Percentiles rank a stretch among this genome's conserved stretches.
phyloP scores from a whole-genome alignment of 2,888 invertebrate genomes.

The Phyllotreta cruciferae region DNA sequence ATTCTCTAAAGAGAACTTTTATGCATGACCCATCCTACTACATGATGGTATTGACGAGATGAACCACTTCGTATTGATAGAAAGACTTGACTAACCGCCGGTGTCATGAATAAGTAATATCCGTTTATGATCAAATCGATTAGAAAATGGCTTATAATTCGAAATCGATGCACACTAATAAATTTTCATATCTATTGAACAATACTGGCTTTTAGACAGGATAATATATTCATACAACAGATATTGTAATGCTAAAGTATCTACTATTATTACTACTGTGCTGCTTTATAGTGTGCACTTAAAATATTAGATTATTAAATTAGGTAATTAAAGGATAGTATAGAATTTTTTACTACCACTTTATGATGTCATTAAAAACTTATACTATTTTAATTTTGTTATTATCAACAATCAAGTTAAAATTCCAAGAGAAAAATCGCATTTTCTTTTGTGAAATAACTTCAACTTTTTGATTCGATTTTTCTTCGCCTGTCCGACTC shows the following conservation, averaged over 20 bases:
- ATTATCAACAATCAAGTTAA: no score
- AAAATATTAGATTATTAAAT: no score
- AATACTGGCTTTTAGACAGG: background rate
- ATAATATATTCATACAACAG: background rate
- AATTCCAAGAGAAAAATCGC: no score
- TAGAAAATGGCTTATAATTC: slow-evolving; percentile 13
- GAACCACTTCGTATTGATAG: slow-evolving; percentile 3
- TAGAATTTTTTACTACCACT: no score
- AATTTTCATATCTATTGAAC: background rate
- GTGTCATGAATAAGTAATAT: slow-evolving; percentile 17
- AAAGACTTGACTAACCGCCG: background rate
- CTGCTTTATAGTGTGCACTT: no score
- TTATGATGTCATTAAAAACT: no score
- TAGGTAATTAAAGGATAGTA: no score
- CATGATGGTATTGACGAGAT: slow-evolving; percentile 7
- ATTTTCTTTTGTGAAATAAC: background rate
- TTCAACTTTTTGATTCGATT: background rate
- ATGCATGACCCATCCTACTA: slow-evolving; percentile 8
- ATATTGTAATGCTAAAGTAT: no score
- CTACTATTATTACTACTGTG: no score
- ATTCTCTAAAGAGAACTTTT: slow-evolving; percentile 3
- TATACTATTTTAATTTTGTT: no score
- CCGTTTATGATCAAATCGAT: slow-evolving; percentile 11
- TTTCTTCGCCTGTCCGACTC: no score
- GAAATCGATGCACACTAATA: slow-evolving; percentile 15